Base-by-base conservation (phyloP, 2,797 vertebrate genomes). In the Chelidonichthys spinosus region DNA sequence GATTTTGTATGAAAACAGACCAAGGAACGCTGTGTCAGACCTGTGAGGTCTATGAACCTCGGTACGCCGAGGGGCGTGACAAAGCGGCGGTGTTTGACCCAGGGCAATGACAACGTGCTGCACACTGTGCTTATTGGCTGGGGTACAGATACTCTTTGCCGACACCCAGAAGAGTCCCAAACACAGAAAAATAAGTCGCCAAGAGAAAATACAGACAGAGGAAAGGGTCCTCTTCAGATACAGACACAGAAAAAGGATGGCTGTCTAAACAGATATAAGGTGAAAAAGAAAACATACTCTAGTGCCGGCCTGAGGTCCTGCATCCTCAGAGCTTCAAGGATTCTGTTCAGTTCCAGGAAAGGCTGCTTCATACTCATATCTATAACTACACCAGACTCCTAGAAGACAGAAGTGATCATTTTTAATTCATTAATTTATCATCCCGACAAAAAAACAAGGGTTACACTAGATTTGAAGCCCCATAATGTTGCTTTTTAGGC, bases 321-420 rank as follows among this genome's bases (percentile, higher is more conserved):
- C 91, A 96, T 95, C 43, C 96, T 94, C 79, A 97, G 92, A 69
- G 96, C 96, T 93, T 97, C 96, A 49, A 97, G 90, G 81, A 97
- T 97, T 83, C 96, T 92, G 90, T 97, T 97, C 69, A 97, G 89
- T 85, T 97, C 97, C 77, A 97, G 89, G 82, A 97, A 97, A 53
- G 96, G 97, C 88, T 97, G 96, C 90, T 97, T 97, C 93, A 97
- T 96, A 87, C 95, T 96, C 95, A 96, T 94, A 83, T 97, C 96
- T 84, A 97, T 96, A 69, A 96, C 95, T 64, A 97, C 95, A 47
- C 95, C 95, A 32, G 95, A 96, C 86, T 96, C 95, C 95, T 96
- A 63, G 15, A 72, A 82, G 53, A 78, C 11, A 82, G 11, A 86
- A 37, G 65, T 1, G 1, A 3, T 17, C 7, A 35, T 33, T 59